phyloP scores from a whole-genome alignment of 2,888 invertebrate genomes.

The Lordiphosa fenestrarum region DNA sequence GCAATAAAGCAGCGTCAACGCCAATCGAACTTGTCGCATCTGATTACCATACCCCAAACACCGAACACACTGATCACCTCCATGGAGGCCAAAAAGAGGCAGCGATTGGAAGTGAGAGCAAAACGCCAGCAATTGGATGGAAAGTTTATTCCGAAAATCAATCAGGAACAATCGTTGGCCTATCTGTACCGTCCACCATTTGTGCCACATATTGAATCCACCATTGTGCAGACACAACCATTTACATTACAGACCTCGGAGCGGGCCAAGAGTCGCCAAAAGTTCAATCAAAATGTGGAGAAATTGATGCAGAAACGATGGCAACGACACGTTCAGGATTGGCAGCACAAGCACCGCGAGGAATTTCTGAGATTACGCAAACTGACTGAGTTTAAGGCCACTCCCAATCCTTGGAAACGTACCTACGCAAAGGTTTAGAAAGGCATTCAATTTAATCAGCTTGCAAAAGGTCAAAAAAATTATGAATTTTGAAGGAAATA shows the following conservation, averaged over 20 bases:
- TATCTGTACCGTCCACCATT: constrained; percentile 43
- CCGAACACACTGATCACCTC: constrained; percentile 41
- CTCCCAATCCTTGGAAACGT: constrained; percentile 43
- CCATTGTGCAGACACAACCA: constrained; percentile 33
- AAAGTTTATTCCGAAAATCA: constrained; percentile 7
- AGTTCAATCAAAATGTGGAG: constrained; percentile 29
- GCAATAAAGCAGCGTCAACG: constrained; percentile 21
- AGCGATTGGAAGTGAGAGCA: neutral
- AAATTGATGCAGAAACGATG: constrained; percentile 15
- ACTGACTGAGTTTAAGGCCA: constrained; percentile 51
- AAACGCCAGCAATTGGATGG: neutral
- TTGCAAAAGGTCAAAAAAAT: no score
- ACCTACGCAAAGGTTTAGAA: neutral
- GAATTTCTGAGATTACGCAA: constrained; percentile 31
- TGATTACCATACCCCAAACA: constrained; percentile 38
- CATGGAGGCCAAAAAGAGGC: constrained; percentile 20
- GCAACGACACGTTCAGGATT: constrained; percentile 1
- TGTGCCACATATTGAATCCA: constrained; percentile 33
- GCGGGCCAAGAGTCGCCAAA: constrained; percentile 32
- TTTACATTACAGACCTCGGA: constrained; percentile 33
- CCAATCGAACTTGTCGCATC: constrained; percentile 9
- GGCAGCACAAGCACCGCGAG: constrained; percentile 3
- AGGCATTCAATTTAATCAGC: no score
- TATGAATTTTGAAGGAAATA: no score
- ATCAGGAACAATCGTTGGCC: neutral